A percentile compares a stretch with the other conserved stretches of the same genome.
These are phyloP conservation scores for Pachypanchax playfairii DNA, from an alignment of 2,113 vertebrate species.

Conservation along the genomic window DNA sequence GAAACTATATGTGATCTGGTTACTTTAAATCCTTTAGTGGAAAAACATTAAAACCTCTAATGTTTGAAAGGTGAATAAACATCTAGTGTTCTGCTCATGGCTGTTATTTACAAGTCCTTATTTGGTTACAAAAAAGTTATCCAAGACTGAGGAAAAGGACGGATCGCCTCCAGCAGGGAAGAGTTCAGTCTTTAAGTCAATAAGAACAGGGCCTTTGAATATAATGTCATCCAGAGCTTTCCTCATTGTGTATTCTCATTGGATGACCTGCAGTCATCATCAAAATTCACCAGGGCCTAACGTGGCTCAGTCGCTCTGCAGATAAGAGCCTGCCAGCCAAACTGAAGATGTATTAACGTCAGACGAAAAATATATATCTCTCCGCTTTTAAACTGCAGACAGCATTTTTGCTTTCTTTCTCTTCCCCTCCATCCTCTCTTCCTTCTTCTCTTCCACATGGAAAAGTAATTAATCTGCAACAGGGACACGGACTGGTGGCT, in stretches of 20 bases:
- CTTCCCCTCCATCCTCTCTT: conserved; percentile 54
- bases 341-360: conserved; percentile 72
- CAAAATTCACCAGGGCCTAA: conserved; percentile 74
- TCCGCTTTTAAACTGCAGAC: conserved; percentile 65
- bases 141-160: not conserved
- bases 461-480: conserved; percentile 80
- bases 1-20: no score
- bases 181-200: conserved; percentile 37
- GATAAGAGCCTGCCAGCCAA: conserved; percentile 75
- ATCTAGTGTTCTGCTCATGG: not conserved
- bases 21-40: not conserved
- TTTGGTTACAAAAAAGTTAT: not conserved
- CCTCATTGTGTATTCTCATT: conserved; percentile 75
- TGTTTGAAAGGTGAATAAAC: not conserved
- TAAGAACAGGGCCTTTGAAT: conserved; percentile 34
- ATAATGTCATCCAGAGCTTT: conserved; percentile 51
- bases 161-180: conserved; percentile 15
- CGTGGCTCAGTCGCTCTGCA: conserved; percentile 67
- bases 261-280: conserved; percentile 76
- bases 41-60: conserved; percentile 1
- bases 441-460: conserved; percentile 42
- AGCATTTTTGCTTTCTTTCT: conserved; percentile 58
- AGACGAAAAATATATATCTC: conserved; percentile 73
- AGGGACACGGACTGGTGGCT: conserved; percentile 65
- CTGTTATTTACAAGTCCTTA: not conserved